phyloP scores from a whole-genome alignment of 1,140 invertebrate genomes.

The Drosophila orena region DNA sequence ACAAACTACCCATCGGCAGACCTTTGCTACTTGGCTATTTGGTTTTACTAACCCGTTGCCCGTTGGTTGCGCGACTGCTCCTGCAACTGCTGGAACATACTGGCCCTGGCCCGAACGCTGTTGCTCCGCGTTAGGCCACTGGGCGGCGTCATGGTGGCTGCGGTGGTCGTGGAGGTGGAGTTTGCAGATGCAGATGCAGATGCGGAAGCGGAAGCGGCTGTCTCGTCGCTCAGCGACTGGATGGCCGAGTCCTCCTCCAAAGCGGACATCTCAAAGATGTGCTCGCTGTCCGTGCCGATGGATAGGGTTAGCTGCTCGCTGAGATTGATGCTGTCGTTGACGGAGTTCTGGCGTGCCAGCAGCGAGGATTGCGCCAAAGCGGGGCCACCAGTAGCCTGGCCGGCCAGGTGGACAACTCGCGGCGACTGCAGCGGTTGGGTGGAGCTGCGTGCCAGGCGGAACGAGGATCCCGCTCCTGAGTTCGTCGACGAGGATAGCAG shows the following conservation, averaged over 20 bases:
- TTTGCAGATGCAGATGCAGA: slow-evolving; percentile 6
- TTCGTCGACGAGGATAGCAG: slow-evolving; percentile 64
- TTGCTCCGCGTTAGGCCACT: slow-evolving; percentile 86
- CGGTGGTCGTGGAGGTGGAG: slow-evolving; percentile 8
- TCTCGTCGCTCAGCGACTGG: slow-evolving; percentile 55
- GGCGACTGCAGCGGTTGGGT: slow-evolving; percentile 72
- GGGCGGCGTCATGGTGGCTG: slow-evolving; percentile 36
- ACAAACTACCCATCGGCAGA: not conserved
- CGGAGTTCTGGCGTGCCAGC: slow-evolving; percentile 51
- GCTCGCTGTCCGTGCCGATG: slow-evolving; percentile 67
- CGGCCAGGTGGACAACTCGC: slow-evolving; percentile 56
- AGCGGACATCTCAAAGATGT: slow-evolving; percentile 82
- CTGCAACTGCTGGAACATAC: slow-evolving; percentile 88
- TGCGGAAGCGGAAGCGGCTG: slow-evolving; percentile 13
- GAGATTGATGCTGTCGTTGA: slow-evolving; percentile 61
- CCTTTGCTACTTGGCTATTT: not conserved
- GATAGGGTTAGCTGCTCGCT: slow-evolving; percentile 68
- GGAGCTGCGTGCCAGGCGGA: slow-evolving; percentile 65
- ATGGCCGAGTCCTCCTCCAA: slow-evolving; percentile 72
- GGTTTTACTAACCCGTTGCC: slow-evolving; percentile 43
- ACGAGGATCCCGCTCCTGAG: slow-evolving; percentile 47
- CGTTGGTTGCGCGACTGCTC: slow-evolving; percentile 81
- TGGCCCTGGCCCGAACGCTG: slow-evolving; percentile 87
- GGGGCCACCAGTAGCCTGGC: slow-evolving; percentile 22
- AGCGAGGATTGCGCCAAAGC: slow-evolving; percentile 15